A percentile compares a stretch with the other conserved stretches of the same genome.
phyloP scores from a whole-genome alignment of 2,888 invertebrate genomes.

The Metopia argyrocephala region DNA sequence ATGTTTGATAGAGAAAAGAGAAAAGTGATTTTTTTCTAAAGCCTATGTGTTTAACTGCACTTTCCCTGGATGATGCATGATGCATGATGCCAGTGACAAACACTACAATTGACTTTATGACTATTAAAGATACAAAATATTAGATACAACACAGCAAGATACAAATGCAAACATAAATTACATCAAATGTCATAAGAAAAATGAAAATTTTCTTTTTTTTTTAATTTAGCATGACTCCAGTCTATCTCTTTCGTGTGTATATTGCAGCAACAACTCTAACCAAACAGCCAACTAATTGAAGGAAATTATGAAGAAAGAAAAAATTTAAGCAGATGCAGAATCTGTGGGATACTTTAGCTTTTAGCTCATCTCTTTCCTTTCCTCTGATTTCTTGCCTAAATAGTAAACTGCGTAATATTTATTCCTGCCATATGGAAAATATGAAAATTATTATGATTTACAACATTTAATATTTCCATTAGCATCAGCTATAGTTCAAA shows the following conservation, averaged over 20 bases:
- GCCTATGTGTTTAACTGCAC: slow-evolving; percentile 32
- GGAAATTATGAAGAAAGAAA: slow-evolving; percentile 19
- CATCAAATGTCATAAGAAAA: slow-evolving; percentile 62
- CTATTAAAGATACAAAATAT: slow-evolving; percentile 46
- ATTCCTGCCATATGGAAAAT: slow-evolving; percentile 68
- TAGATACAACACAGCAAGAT: slow-evolving; percentile 54
- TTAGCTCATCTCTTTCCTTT: slow-evolving; percentile 22
- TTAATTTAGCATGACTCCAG: slow-evolving; percentile 62
- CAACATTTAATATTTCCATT: slow-evolving; percentile 53
- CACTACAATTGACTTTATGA: slow-evolving; percentile 45
- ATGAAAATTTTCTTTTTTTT: slow-evolving; percentile 49
- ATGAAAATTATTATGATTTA: slow-evolving; percentile 73
- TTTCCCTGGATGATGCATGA: slow-evolving; percentile 30
- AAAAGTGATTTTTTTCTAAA: slow-evolving; percentile 11
- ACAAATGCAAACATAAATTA: slow-evolving; percentile 56
- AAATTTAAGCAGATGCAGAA: slow-evolving; percentile 58
- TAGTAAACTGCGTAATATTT: slow-evolving; percentile 50
- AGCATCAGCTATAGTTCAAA: neutral
- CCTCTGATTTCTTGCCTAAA: slow-evolving; percentile 4
- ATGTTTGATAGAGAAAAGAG: slow-evolving; percentile 6
- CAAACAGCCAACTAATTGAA: slow-evolving; percentile 33
- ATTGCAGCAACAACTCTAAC: neutral
- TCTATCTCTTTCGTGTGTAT: slow-evolving; percentile 17
- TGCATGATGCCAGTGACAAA: slow-evolving; percentile 1
- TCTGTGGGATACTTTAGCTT: slow-evolving; percentile 49